Evolutionary conservation across 2,888 invertebrate species (phyloP), one percentile per base, ranked within the genome.

Genomic region (Prosapia bicincta): DNA sequence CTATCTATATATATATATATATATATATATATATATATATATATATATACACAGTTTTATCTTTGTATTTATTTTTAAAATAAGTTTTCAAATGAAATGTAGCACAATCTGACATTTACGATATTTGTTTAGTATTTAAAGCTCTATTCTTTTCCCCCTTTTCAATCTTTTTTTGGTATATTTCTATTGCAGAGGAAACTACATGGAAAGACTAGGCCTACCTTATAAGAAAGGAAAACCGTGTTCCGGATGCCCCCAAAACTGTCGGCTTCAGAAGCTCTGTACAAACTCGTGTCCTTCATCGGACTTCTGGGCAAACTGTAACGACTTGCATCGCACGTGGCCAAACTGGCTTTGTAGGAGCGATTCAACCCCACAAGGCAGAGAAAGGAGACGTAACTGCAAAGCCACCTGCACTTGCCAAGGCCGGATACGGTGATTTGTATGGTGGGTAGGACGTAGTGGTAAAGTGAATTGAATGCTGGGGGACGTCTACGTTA

Each of bases 361-460:
- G 69, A 87, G 87, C 70, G 32, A 75, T 9, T 83, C 85, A 67
- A 87, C 88, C 5, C 83, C 85, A 20, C 86, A 89, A 78, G 90
- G 90, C 38, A 87, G 88, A 6, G 85, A 88, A 71, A 83, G 89
- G 75, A 83, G 87, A 69, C 84, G 85, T 78, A 82, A 84, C 30
- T 94, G 94, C 83, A 89, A 89, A 78, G 94, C 94, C 0, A 93
- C 93, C 3, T 94, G 94, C 83, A 85, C 85, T 71, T 94, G 94
- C 83, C 66, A 66, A 25, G 71, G 71, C 43, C 66, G 68, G 71
- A 68, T 30, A 30, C 30, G 9, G 30, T 75, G 67, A 75, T 10
- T 54, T 54, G 54, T 10, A 54, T 9, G 20, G 20, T 54, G 54
- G 54, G 54, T 20, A 54, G 54, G 2, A 43, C 26, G 13, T 24